Evolutionary conservation across 1,140 invertebrate genomes (phyloP).

Genomic region (Drosophila miranda): DNA sequence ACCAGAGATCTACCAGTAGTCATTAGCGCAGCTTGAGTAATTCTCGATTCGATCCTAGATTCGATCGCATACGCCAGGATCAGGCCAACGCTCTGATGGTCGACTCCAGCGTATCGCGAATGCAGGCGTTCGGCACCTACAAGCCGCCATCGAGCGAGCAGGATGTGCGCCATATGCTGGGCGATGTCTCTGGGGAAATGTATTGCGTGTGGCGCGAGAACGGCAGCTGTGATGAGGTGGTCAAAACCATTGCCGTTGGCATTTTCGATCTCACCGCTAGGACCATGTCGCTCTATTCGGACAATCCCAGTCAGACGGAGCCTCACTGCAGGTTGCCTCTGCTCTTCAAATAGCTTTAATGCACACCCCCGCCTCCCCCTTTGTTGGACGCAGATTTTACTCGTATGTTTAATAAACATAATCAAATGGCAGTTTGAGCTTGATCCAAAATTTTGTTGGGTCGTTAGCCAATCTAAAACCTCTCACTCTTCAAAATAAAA

Average conservation of each 20-base stretch:
- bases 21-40: no score
- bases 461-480: no score
- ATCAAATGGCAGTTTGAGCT: no score
- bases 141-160: constrained; percentile 83
- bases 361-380: no score
- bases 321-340: constrained; percentile 87
- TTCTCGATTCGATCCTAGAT: constrained; percentile 83
- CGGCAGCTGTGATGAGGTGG: constrained; percentile 83
- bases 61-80: constrained; percentile 86
- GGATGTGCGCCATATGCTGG: constrained; percentile 88
- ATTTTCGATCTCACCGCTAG: constrained; percentile 87
- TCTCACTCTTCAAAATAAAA: no score
- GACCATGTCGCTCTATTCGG: constrained; percentile 89
- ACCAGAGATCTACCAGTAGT: neutral
- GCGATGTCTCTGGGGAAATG: constrained; percentile 86
- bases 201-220: constrained; percentile 88
- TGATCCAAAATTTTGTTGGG: no score
- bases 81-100: constrained; percentile 87
- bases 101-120: constrained; percentile 87
- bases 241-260: constrained; percentile 90
- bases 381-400: no score
- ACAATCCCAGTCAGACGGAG: constrained; percentile 86
- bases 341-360: constrained; percentile 51
- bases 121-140: constrained; percentile 85
- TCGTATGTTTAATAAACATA: no score